Evolutionary conservation across 2,797 vertebrate species (phyloP).

Genomic region (Gymnoscopelus microlampas): DNA sequence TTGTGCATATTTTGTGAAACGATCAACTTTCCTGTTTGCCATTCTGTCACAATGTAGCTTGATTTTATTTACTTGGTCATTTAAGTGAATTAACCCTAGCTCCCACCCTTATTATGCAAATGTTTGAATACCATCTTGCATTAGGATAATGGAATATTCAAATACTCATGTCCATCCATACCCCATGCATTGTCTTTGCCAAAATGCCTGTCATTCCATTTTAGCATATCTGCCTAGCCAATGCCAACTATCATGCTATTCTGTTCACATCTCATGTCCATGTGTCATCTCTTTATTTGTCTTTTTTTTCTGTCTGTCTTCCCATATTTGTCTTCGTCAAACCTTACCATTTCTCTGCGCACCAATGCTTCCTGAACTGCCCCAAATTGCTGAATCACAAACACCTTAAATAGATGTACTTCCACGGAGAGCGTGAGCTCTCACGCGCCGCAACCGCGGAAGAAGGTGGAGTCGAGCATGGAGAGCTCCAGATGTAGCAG

Average conservation of each 20-base stretch:
- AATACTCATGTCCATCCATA: no score
- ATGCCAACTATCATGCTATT: constrained; percentile 13
- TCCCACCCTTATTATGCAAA: no score
- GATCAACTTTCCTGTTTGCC: no score
- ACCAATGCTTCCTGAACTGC: constrained; percentile 50
- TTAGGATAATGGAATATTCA: no score
- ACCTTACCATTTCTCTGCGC: constrained; percentile 53
- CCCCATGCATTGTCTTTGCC: constrained; percentile 6
- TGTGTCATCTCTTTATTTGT: constrained; percentile 64
- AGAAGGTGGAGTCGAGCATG: constrained; percentile 89
- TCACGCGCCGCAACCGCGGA: constrained; percentile 87
- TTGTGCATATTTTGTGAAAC: no score
- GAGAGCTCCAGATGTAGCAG: constrained; percentile 89
- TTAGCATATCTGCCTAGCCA: constrained; percentile 10
- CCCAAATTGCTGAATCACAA: constrained; percentile 33
- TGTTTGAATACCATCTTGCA: no score
- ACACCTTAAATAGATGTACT: constrained; percentile 87
- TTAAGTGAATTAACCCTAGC: no score
- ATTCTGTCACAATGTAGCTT: no score
- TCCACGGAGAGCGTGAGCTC: constrained; percentile 90
- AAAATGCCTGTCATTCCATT: constrained; percentile 20
- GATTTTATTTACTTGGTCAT: no score
- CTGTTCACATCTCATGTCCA: constrained; percentile 36
- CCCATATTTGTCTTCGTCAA: constrained; percentile 42
- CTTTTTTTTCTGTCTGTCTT: constrained; percentile 60